Evolutionary conservation across 2,888 invertebrate genomes (phyloP), one percentile per base, ranked within the genome.

Genomic region (Melinaea menophilus): DNA sequence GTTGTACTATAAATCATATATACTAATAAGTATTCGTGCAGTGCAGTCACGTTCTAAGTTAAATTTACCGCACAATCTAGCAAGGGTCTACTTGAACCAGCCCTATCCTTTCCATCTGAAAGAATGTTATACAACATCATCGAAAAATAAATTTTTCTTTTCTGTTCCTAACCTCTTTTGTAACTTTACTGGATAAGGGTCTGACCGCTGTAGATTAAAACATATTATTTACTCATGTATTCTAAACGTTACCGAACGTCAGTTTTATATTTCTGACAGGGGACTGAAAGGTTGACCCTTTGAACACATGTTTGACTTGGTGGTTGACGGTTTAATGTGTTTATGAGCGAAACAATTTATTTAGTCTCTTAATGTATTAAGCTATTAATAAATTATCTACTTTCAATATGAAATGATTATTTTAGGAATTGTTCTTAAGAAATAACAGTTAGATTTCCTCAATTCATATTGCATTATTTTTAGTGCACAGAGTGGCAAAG

Each of bases 181-280:
- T 75, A 82, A 84, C 78, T 84, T 86, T 84, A 74, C 72, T 72
- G 80, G 80, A 84, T 82, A 82, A 84, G 81, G 86, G 86, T 85
- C 79, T 78, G 77, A 55, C 74, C 78, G 79, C 73, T 81, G 77
- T 79, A 86, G 84, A 86, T 88, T 88, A 88, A 87, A 86, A 87
- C 80, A 85, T 86, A 85, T 87, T 86, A 86, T 85, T 87, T 86
- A 83, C 80, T 79, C 82, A 76, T 80, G 78, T 82, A 79, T 77
- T 66, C 65, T 69, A 66, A 70, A 79, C 77, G 81, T 79, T 82
- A 76, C 80, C 76, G 78, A 79, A 76, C 81, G 81, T 84, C 82
- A 82, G 78, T 86, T 86, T 85, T 85, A 84, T 86, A 85, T 83
- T 81, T 81, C 75, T 86, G 87, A 86, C 86, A 82, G 70, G 83